A percentile compares a stretch with the other conserved stretches of the same genome.
These are phyloP conservation scores for Myotis brandtii DNA, from an alignment of 2,113 vertebrate species.

Conservation along the genomic window DNA sequence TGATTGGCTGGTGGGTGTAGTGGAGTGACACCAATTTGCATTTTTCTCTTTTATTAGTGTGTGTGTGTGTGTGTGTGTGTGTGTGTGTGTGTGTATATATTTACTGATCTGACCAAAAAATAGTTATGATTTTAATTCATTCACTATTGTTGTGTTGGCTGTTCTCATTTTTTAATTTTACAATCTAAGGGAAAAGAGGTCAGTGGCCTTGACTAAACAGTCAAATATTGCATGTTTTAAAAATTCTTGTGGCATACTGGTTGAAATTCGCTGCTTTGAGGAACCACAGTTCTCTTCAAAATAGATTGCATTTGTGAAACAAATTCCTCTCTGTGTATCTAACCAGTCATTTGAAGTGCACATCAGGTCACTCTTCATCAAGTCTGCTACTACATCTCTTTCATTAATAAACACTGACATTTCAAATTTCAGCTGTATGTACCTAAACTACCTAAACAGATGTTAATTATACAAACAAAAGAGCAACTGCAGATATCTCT, in stretches of 20 bases:
- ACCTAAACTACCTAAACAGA: slow-evolving; percentile 76
- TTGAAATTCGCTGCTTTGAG: neutral
- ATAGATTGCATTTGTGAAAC: slow-evolving; percentile 59
- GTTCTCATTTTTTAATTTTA: neutral
- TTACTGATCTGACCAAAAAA: neutral
- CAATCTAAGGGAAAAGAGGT: neutral
- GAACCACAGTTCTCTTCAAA: slow-evolving; percentile 29
- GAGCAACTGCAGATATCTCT: slow-evolving; percentile 60
- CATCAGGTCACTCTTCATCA: slow-evolving; percentile 71
- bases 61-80: no score
- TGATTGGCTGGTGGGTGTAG: no score
- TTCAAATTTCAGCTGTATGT: slow-evolving; percentile 76
- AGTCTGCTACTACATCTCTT: slow-evolving; percentile 43
- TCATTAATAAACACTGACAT: slow-evolving; percentile 82
- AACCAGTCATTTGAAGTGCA: neutral
- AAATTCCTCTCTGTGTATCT: slow-evolving; percentile 44
- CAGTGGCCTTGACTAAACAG: neutral
- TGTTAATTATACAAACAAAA: slow-evolving; percentile 72
- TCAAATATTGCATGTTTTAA: neutral
- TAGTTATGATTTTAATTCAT: neutral
- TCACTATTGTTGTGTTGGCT: neutral
- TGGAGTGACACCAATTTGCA: no score
- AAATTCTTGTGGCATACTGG: neutral
- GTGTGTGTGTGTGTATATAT: neutral
- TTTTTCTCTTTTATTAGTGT: no score